Base-by-base conservation (phyloP, 2,888 invertebrate species). In the Antheraea assamensis region DNA sequence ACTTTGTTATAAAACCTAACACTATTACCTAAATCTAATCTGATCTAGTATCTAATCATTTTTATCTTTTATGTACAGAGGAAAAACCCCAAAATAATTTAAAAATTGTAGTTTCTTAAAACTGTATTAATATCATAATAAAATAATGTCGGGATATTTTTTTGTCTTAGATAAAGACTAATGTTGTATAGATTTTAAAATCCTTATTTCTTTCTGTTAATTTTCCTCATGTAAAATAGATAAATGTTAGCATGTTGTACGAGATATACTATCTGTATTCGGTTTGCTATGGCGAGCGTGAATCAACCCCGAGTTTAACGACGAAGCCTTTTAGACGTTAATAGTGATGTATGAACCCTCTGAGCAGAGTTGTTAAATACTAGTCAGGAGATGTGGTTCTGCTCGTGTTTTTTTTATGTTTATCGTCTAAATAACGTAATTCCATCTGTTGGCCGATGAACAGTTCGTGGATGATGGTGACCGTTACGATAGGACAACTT, bases 261-360 rank as follows among this genome's bases (percentile, higher is more conserved):
- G 19, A 30, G 30, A 17, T 30, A 1, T 21, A 64, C 30, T 30
- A 30, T 64, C 61, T 64, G 27, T 64, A 27, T 64, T 30, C 61
- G 27, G 4, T 64, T 13, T 64, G 30, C 61, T 64, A 8, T 30
- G 61, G 15, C 15, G 13, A 17, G 30, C 30, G 15, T 64, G 30
- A 64, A 30, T 64, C 30, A 64, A 17, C 61, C 61, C 27, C 27
- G 61, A 64, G 17, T 15, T 27, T 64, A 64, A 64, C 61, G 30
- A 21, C 61, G 61, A 64, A 64, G 30, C 61, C 61, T 64, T 64
- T 64, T 64, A 15, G 61, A 64, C 61, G 7, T 64, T 64, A 64
- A 64, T 64, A 64, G 61, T 64, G 30, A 64, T 64, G 27, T 17
- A 64, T 64, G 61, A 64, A 30, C 61, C 4, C 61, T 64, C 61